These are phyloP conservation scores for Silurus asotus DNA, from an alignment of 2,113 vertebrate genomes.

Conservation along the genomic window DNA sequence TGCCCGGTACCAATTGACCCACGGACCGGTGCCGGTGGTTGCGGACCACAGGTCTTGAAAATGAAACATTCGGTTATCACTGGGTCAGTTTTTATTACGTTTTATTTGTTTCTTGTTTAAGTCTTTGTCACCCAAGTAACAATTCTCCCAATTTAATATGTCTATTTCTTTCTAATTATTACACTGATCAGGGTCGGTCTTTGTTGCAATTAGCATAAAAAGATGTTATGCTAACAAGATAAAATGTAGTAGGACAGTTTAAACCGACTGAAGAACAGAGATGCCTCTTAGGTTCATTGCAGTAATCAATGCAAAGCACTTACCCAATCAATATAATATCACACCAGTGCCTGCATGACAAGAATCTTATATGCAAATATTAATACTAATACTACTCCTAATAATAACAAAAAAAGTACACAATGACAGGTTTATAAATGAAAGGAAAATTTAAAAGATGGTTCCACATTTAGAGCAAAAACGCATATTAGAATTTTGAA, in stretches of 20 bases:
- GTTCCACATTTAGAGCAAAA: constrained; percentile 37
- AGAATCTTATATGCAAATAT: constrained; percentile 20
- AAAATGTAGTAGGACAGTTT: constrained; percentile 1
- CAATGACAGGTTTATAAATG: constrained; percentile 48
- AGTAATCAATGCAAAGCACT: constrained; percentile 28
- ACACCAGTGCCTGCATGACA: constrained; percentile 6
- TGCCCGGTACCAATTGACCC: no score
- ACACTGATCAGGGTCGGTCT: neutral
- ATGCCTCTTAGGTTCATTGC: constrained; percentile 4
- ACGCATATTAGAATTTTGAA: constrained; percentile 17
- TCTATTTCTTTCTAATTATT: neutral
- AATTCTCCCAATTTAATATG: no score
- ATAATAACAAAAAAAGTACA: neutral
- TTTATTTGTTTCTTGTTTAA: neutral
- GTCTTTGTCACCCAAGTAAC: neutral
- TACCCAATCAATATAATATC: constrained; percentile 19
- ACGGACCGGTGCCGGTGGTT: no score
- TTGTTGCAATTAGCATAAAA: neutral
- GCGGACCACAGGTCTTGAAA: no score
- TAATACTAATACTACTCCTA: neutral
- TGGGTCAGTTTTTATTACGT: neutral
- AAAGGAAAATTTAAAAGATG: constrained; percentile 20
- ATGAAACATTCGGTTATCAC: neutral
- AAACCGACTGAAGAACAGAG: constrained; percentile 16
- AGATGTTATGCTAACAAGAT: no score